Conservation (phyloP, 2,888 invertebrate genomes). For the Osedax frankpressi region DNA sequence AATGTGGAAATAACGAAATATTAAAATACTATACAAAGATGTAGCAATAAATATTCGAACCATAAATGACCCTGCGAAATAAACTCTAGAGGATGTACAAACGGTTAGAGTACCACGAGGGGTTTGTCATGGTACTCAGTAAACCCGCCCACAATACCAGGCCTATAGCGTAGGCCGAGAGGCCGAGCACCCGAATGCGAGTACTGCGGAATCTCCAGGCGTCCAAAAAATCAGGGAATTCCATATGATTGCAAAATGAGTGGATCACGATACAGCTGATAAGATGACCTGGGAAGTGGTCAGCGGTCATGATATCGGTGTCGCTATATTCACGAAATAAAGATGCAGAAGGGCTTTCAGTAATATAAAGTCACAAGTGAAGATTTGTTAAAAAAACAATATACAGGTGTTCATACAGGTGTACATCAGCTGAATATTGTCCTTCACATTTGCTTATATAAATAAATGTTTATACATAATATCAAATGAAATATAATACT, state of each 20-base stretch:
- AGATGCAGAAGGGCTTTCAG: too few species aligned
- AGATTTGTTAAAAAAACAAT: too few species aligned
- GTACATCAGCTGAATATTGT: not conserved
- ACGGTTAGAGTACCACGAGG: conserved; percentile 50
- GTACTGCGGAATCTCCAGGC: conserved; percentile 38
- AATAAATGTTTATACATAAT: too few species aligned
- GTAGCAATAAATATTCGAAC: too few species aligned
- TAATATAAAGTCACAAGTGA: too few species aligned
- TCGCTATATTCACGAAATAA: not conserved
- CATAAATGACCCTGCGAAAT: too few species aligned
- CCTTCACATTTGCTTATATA: too few species aligned
- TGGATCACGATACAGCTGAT: conserved; percentile 75
- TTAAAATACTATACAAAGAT: too few species aligned
- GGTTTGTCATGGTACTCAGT: conserved; percentile 64
- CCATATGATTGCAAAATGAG: conserved; percentile 92
- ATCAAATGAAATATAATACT: too few species aligned
- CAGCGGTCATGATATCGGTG: not conserved
- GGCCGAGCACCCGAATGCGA: too few species aligned
- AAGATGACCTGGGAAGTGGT: conserved; percentile 54
- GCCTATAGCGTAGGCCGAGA: conserved; percentile 59
- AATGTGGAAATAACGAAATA: too few species aligned
- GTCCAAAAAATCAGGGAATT: conserved; percentile 74
- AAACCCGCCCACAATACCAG: conserved; percentile 64
- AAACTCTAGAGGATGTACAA: conserved; percentile 38
- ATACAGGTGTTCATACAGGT: too few species aligned